A percentile compares a stretch with the other conserved stretches of the same genome.
phyloP scores from a whole-genome alignment of 2,797 vertebrate genomes.

The Enteromius thamalakanensis region DNA sequence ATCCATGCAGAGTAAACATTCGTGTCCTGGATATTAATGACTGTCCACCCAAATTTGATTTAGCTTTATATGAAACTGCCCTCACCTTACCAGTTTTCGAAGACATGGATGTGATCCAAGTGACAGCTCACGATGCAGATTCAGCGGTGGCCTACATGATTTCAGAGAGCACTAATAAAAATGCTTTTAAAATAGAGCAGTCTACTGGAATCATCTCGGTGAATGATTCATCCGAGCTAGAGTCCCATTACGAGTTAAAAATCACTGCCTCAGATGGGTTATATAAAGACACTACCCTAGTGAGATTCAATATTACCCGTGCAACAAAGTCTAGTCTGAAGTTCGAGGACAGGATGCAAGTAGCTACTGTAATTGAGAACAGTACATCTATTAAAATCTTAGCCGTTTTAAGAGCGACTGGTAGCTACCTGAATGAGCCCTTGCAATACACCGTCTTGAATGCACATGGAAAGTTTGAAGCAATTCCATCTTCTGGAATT shows the following conservation, averaged over 20 bases:
- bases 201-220: constrained; percentile 82
- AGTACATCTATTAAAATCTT: constrained; percentile 76
- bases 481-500: constrained; percentile 85
- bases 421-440: constrained; percentile 88
- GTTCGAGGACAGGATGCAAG: constrained; percentile 81
- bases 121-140: constrained; percentile 85
- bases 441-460: constrained; percentile 85
- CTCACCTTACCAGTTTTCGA: constrained; percentile 80
- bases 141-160: constrained; percentile 88
- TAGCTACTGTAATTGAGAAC: constrained; percentile 83
- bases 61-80: constrained; percentile 77
- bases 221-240: constrained; percentile 76
- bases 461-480: constrained; percentile 81
- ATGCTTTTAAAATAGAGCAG: constrained; percentile 82
- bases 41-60: constrained; percentile 85
- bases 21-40: constrained; percentile 88
- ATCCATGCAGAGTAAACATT: constrained; percentile 84
- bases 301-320: constrained; percentile 81
- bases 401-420: constrained; percentile 79
- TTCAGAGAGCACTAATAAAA: constrained; percentile 79
- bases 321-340: constrained; percentile 75
- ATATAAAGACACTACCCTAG: constrained; percentile 80
- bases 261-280: constrained; percentile 88
- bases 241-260: constrained; percentile 75
- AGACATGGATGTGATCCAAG: constrained; percentile 81